Evolutionary conservation across 2,113 vertebrate species (phyloP).

Genomic region (Psilopsiagon aymara): DNA sequence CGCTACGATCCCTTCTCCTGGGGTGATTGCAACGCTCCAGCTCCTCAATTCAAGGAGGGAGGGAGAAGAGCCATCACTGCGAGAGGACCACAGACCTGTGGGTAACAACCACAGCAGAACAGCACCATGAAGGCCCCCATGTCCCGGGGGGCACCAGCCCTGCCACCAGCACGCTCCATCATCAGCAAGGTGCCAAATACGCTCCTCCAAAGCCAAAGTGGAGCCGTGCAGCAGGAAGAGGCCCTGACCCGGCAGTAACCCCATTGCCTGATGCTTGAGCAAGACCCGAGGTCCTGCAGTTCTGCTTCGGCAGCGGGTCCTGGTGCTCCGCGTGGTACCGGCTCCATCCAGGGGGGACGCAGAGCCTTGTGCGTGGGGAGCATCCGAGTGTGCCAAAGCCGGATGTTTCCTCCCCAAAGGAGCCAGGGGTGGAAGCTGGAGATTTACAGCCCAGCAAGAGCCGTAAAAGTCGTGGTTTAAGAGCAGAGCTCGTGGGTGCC

Average conservation of each 20-base stretch:
- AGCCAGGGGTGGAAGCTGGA: background rate
- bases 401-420: constrained; percentile 26
- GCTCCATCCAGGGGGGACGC: background rate
- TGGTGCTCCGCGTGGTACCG: background rate
- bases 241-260: background rate
- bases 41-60: background rate
- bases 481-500: background rate
- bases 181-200: fast-evolving
- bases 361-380: fast-evolving
- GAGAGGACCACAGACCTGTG: background rate
- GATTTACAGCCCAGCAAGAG: constrained; percentile 13
- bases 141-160: fast-evolving
- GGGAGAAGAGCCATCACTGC: background rate
- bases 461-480: background rate
- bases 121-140: fast-evolving
- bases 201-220: fast-evolving
- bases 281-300: background rate
- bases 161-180: background rate
- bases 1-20: background rate
- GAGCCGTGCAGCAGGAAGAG: background rate
- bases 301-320: background rate
- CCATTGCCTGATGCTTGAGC: background rate
- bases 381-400: background rate
- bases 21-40: fast-evolving
- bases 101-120: background rate